Conservation (phyloP, 1,140 invertebrate genomes). For the Harlomillsia oculata region DNA sequence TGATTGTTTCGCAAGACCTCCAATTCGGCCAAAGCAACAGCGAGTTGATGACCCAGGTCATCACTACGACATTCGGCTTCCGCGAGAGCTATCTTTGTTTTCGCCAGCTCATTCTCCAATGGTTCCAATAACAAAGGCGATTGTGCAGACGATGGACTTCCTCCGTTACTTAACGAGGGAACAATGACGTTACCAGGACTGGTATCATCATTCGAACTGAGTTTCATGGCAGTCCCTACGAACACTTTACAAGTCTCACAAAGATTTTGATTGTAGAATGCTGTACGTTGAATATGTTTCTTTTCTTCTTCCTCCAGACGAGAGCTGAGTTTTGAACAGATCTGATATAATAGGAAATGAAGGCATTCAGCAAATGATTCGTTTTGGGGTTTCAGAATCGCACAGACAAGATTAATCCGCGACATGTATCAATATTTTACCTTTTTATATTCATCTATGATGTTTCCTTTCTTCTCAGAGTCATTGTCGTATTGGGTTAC, state of each 20-base stretch:
- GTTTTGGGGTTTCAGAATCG: too few species aligned
- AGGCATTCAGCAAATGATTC: not conserved
- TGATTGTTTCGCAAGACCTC: constrained; percentile 53
- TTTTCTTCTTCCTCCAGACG: constrained; percentile 73
- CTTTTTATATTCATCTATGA: constrained; percentile 85
- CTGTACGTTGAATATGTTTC: constrained; percentile 30
- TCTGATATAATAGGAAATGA: constrained; percentile 51
- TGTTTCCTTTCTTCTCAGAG: constrained; percentile 56
- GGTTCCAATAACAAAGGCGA: too few species aligned
- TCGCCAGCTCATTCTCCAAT: constrained; percentile 87
- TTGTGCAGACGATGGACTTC: constrained; percentile 53
- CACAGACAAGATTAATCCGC: not conserved
- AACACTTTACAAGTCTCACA: constrained; percentile 28
- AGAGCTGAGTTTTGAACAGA: constrained; percentile 60
- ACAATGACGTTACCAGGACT: too few species aligned
- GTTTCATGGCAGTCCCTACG: constrained; percentile 25
- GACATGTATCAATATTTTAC: constrained; percentile 38
- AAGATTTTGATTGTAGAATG: constrained; percentile 32
- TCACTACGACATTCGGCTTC: constrained; percentile 95
- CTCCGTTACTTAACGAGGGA: too few species aligned
- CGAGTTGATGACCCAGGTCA: constrained; percentile 86
- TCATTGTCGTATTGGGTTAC: constrained; percentile 63
- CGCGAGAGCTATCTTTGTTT: constrained; percentile 91
- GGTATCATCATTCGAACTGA: too few species aligned
- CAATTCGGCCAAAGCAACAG: constrained; percentile 67